Evolutionary conservation across 2,888 invertebrate species (phyloP).

Genomic region (Linnaemya vulpina): DNA sequence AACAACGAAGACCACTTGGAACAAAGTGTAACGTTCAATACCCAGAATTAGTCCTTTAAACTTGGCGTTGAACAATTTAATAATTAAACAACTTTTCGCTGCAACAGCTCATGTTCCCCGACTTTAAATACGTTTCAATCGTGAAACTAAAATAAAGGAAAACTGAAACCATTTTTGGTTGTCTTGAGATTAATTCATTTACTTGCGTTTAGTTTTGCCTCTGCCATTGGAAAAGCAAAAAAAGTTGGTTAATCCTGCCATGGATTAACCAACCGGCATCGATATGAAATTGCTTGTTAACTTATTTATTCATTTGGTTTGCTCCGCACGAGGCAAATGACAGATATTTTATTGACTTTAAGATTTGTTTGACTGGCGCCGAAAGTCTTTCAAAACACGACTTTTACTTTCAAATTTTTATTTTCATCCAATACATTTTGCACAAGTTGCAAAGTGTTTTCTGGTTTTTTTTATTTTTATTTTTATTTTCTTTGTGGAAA

Average conservation of each 20-base stretch:
- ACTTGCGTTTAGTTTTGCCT: too few relatives aligned
- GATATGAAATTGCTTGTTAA: neutral
- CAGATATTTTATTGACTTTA: slow-evolving; percentile 72
- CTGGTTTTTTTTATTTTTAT: neutral
- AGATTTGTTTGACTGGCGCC: slow-evolving; percentile 73
- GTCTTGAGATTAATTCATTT: too few relatives aligned
- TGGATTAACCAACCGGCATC: slow-evolving; percentile 1
- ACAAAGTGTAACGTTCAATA: too few relatives aligned
- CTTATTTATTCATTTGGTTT: slow-evolving; percentile 25
- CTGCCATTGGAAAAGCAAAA: neutral
- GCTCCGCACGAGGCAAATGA: slow-evolving; percentile 37
- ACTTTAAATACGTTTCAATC: too few relatives aligned
- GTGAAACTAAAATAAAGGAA: too few relatives aligned
- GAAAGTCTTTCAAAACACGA: slow-evolving; percentile 59
- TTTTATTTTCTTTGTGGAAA: slow-evolving; percentile 39
- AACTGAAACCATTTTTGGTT: too few relatives aligned
- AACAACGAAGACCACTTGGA: too few relatives aligned
- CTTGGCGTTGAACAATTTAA: too few relatives aligned
- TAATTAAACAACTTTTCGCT: too few relatives aligned
- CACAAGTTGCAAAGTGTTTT: slow-evolving; percentile 64
- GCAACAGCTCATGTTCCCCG: too few relatives aligned
- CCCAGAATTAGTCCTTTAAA: too few relatives aligned
- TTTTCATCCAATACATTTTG: slow-evolving; percentile 48
- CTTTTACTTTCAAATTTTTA: slow-evolving; percentile 55
- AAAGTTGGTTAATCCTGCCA: slow-evolving; percentile 11